phyloP scores from a whole-genome alignment of 2,888 invertebrate genomes.

The Platycheirus albimanus region DNA sequence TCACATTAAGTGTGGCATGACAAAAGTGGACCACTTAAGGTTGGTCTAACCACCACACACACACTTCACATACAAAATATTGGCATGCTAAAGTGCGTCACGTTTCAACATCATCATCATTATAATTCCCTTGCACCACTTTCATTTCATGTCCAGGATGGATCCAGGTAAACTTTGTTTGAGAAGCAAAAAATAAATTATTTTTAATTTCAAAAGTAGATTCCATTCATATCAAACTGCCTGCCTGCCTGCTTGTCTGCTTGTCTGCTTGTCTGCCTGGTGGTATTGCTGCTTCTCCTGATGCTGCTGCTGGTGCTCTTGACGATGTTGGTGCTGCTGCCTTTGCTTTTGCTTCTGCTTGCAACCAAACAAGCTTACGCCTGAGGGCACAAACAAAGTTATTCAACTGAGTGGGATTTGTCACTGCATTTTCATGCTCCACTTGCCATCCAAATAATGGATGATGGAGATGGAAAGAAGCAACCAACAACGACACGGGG shows the following conservation, averaged over 20 bases:
- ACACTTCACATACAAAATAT: neutral
- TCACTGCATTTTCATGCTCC: slow-evolving; percentile 74
- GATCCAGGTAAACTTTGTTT: slow-evolving; percentile 3
- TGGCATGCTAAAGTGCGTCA: slow-evolving; percentile 58
- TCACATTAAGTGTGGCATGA: slow-evolving; percentile 51
- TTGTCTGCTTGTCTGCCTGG: too few relatives aligned
- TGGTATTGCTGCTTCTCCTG: neutral
- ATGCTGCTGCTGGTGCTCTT: neutral
- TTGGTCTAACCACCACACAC: slow-evolving; percentile 17
- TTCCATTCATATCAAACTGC: slow-evolving; percentile 36
- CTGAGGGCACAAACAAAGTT: slow-evolving; percentile 66
- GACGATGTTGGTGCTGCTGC: neutral
- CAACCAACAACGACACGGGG: slow-evolving; percentile 25
- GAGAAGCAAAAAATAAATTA: slow-evolving; percentile 19
- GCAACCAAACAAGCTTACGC: slow-evolving; percentile 59
- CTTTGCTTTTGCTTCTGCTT: slow-evolving; percentile 1
- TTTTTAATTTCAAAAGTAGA: slow-evolving; percentile 72
- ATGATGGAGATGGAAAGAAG: slow-evolving; percentile 36
- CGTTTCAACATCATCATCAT: slow-evolving; percentile 54
- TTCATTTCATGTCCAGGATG: neutral
- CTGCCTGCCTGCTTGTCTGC: too few relatives aligned
- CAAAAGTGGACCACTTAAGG: slow-evolving; percentile 55
- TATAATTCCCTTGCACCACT: slow-evolving; percentile 19
- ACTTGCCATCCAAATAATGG: slow-evolving; percentile 72
- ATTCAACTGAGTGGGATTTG: slow-evolving; percentile 73